phyloP scores from a whole-genome alignment of 1,140 invertebrate species.

The Anastatus disparis region DNA sequence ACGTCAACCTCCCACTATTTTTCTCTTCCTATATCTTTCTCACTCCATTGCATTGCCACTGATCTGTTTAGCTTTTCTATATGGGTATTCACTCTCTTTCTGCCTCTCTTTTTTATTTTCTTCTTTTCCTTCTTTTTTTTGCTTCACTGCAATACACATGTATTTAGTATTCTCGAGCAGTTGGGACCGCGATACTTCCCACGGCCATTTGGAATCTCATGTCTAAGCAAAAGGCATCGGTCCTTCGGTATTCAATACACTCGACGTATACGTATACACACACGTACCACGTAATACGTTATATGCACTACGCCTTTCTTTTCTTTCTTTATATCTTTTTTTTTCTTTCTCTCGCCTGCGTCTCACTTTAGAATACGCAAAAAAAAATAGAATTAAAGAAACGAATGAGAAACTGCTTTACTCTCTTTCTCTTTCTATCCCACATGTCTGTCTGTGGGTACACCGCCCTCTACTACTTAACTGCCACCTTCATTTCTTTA shows the following conservation, averaged over 20 bases:
- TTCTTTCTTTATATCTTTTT: no score
- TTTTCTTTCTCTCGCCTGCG: neutral
- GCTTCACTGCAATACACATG: slow-evolving; percentile 18
- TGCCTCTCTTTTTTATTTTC: neutral
- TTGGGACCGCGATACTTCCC: slow-evolving; percentile 60
- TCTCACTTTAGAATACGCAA: slow-evolving; percentile 42
- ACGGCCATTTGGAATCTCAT: slow-evolving; percentile 63
- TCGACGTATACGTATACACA: no score
- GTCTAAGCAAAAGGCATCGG: slow-evolving; percentile 33
- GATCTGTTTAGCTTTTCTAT: no score
- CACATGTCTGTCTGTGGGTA: neutral
- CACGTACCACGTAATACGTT: no score
- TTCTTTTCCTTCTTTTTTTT: no score
- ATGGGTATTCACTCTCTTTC: no score
- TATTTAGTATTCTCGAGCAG: slow-evolving; percentile 60
- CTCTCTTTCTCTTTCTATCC: slow-evolving; percentile 16
- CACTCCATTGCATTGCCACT: no score
- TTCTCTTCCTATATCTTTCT: neutral
- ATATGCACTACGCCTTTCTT: no score
- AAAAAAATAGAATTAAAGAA: no score
- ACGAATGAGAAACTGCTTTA: no score
- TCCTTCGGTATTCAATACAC: slow-evolving; percentile 53
- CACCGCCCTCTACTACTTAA: slow-evolving; percentile 13
- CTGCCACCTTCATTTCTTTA: neutral
- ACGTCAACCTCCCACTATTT: neutral